A percentile compares a stretch with the other conserved stretches of the same genome.
phyloP scores from a whole-genome alignment of 2,113 vertebrate species.

The Peromyscus leucopus region DNA sequence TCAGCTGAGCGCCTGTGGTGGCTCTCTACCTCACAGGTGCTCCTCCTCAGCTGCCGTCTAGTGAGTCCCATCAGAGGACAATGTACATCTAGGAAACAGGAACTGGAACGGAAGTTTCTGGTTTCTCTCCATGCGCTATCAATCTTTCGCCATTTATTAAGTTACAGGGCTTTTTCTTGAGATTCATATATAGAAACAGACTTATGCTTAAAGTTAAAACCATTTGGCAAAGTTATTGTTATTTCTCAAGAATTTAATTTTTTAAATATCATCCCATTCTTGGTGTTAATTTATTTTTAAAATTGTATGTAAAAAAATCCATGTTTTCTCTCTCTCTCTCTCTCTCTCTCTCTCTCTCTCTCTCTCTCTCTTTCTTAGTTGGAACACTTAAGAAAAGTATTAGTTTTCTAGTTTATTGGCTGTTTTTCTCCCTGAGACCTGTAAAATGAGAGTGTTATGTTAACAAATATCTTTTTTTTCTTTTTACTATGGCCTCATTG shows the following conservation, averaged over 20 bases:
- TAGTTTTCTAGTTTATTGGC: not conserved
- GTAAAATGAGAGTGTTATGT: not conserved
- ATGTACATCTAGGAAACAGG: not conserved
- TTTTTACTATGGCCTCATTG: not conserved
- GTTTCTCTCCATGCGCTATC: not conserved
- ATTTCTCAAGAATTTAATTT: not conserved
- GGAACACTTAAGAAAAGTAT: not conserved
- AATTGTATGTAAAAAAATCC: not conserved
- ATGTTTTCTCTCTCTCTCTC: not conserved
- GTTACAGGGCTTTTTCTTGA: not conserved
- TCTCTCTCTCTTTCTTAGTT: not conserved
- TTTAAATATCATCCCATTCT: not conserved
- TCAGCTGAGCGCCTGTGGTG: not conserved
- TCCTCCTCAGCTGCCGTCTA: not conserved
- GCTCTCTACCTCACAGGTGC: not conserved
- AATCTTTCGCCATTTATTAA: not conserved
- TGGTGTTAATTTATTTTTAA: not conserved
- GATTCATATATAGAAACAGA: not conserved
- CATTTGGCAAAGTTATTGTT: not conserved
- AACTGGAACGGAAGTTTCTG: not conserved
- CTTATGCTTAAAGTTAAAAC: conserved; percentile 41
- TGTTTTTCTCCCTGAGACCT: not conserved
- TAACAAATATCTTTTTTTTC: not conserved
- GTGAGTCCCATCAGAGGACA: not conserved
- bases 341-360: not conserved